A percentile compares a stretch with the other conserved stretches of the same genome.
These are phyloP conservation scores for Chanos chanos DNA, from an alignment of 2,797 vertebrate species.

Conservation along the genomic window DNA sequence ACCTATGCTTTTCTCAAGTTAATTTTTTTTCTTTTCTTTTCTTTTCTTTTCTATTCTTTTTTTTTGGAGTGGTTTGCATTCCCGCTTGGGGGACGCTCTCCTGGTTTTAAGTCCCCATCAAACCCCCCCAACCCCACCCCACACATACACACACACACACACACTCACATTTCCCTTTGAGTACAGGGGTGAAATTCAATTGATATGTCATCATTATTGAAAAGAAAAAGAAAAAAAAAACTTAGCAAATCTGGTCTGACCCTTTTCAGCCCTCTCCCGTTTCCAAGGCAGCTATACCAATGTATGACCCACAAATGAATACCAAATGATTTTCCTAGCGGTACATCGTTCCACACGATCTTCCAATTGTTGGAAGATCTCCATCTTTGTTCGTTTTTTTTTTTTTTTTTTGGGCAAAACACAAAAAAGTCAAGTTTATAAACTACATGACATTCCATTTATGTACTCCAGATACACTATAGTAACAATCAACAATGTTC, in stretches of 20 bases:
- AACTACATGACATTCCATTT: slow-evolving; percentile 50
- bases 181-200: slow-evolving; percentile 13
- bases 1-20: slow-evolving; percentile 40
- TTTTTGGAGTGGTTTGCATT: slow-evolving; percentile 31
- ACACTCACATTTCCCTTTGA: background rate
- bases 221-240: background rate
- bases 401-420: too few species aligned
- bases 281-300: slow-evolving; percentile 32
- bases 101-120: too few species aligned
- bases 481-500: slow-evolving; percentile 57
- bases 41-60: background rate
- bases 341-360: background rate
- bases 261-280: background rate
- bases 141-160: too few species aligned
- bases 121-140: too few species aligned
- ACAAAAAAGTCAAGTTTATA: background rate
- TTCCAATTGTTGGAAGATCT: background rate
- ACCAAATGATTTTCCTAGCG: slow-evolving; percentile 2
- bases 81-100: slow-evolving; percentile 26
- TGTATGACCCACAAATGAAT: slow-evolving; percentile 5
- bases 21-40: slow-evolving; percentile 27
- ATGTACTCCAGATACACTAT: slow-evolving; percentile 47
- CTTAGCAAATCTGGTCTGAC: background rate
- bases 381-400: slow-evolving; percentile 13
- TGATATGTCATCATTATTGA: slow-evolving; percentile 2